Evolutionary conservation across 2,797 vertebrate species (phyloP).

Genomic region (Siniperca scherzeri): DNA sequence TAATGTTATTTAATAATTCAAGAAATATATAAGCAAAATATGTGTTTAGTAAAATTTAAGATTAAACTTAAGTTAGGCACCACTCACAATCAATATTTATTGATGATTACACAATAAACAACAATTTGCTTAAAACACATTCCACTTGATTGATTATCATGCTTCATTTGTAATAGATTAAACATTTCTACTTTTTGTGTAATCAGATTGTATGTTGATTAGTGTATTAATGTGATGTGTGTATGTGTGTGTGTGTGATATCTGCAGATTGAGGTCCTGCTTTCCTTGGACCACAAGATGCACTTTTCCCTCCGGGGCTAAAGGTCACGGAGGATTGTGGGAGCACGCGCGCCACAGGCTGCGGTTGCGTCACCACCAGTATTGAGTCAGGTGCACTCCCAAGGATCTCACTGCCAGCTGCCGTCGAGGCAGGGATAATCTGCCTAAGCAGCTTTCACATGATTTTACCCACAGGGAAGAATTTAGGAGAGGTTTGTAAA

Average conservation of each 20-base stretch:
- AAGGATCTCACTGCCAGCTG: constrained; percentile 81
- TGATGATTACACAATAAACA: not conserved
- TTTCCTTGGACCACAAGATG: constrained; percentile 43
- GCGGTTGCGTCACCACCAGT: constrained; percentile 77
- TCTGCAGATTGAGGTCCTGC: constrained; percentile 22
- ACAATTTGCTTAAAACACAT: constrained; percentile 9
- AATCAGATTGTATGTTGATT: constrained; percentile 35
- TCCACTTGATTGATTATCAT: constrained; percentile 1
- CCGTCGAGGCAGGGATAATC: constrained; percentile 83
- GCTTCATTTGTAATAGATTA: constrained; percentile 18
- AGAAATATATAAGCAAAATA: not conserved
- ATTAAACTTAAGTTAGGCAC: not conserved
- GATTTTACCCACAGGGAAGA: constrained; percentile 81
- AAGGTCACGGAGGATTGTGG: constrained; percentile 82
- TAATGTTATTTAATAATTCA: not conserved
- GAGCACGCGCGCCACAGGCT: constrained; percentile 68
- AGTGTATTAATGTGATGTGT: not conserved
- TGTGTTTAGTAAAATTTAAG: not conserved
- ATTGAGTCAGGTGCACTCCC: constrained; percentile 82
- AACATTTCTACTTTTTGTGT: constrained; percentile 14
- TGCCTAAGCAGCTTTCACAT: constrained; percentile 87
- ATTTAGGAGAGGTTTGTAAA: constrained; percentile 83
- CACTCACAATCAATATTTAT: not conserved
- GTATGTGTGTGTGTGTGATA: not conserved
- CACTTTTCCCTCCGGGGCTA: constrained; percentile 68